Base-by-base conservation (phyloP, 2,888 invertebrate species). In the Orchesellides sinensis region DNA sequence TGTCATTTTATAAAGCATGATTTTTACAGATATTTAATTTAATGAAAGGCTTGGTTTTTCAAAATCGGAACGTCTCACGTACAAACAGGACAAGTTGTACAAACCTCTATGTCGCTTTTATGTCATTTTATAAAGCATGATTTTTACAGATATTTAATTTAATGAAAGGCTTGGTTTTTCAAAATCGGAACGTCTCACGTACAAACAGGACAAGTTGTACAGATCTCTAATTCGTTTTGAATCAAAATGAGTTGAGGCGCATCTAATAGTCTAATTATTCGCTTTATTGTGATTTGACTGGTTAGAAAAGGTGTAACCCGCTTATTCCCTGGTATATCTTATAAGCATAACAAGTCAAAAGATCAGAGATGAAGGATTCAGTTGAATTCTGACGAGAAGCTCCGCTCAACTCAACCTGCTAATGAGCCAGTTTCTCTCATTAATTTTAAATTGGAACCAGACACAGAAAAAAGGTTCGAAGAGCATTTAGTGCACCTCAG, bases 381-480 rank as follows among this genome's bases (percentile, higher is more conserved):
- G 40, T 25, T 56, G 56, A n/a, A n/a, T n/a, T n/a, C n/a, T n/a
- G n/a, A n/a, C n/a, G n/a, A n/a, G n/a, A 56, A 65, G 12, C 65
- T 61, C n/a, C n/a, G 5, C 23, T 40, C 25, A 40, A 47, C n/a
- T 65, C 45, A 35, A 75, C 54, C 63, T 72, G 56, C 80, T 80
- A 80, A 80, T 80, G 80, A 80, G 80, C 80, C 65, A 80, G 80
- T 73, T 72, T 80, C 69, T 79, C 80, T 80, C 73, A 80, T 80
- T 80, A 80, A 80, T 80, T 78, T 69, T 66, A 69, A 35, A 80
- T 59, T 66, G 73, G 56, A 66, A 54, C 40, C 63, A 63, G 61
- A 32, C 17, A 35, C 40, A 63, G 3, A 23, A 23, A 54, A 35
- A 35, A 35, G 35, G 35, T 8, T 5, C 35, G 35, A 35, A 35